phyloP scores from a whole-genome alignment of 2,888 invertebrate species.

The Aspidiotus rigidus region DNA sequence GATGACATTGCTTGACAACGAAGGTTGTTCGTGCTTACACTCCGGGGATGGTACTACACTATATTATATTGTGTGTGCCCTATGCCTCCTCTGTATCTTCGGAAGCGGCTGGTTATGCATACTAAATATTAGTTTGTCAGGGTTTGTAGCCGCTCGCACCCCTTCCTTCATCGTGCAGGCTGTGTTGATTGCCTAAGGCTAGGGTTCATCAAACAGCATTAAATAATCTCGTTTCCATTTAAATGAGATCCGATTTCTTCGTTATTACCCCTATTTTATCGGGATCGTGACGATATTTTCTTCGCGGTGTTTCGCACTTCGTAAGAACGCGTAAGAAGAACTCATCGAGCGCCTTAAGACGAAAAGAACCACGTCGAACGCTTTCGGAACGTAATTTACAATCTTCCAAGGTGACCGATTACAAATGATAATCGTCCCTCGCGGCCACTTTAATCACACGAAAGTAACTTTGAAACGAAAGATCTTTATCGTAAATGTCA shows the following conservation, averaged over 20 bases:
- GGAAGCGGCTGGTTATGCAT: conserved; percentile 30
- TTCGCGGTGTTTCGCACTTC: not conserved
- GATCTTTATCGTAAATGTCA: too few species aligned
- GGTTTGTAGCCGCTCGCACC: conserved; percentile 2
- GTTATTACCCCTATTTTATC: conserved; percentile 20
- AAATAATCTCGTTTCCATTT: conserved; percentile 33
- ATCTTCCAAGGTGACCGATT: too few species aligned
- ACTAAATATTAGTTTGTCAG: conserved; percentile 29
- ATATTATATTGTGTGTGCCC: conserved; percentile 22
- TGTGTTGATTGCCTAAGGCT: conserved; percentile 28
- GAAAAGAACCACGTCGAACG: too few species aligned
- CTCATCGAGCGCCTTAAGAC: too few species aligned
- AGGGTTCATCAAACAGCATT: conserved; percentile 27
- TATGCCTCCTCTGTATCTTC: conserved; percentile 21
- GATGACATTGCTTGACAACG: conserved; percentile 32
- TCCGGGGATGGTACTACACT: conserved; percentile 12
- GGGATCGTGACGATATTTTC: not conserved
- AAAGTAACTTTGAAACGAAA: too few species aligned
- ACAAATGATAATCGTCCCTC: too few species aligned
- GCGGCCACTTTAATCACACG: too few species aligned
- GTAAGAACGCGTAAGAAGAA: too few species aligned
- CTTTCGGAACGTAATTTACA: too few species aligned
- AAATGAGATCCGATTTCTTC: conserved; percentile 34
- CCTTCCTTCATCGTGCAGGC: conserved; percentile 4
- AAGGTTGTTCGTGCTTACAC: conserved; percentile 30